Evolutionary conservation across 2,797 vertebrate species (phyloP).

Genomic region (Acanthopagrus latus): DNA sequence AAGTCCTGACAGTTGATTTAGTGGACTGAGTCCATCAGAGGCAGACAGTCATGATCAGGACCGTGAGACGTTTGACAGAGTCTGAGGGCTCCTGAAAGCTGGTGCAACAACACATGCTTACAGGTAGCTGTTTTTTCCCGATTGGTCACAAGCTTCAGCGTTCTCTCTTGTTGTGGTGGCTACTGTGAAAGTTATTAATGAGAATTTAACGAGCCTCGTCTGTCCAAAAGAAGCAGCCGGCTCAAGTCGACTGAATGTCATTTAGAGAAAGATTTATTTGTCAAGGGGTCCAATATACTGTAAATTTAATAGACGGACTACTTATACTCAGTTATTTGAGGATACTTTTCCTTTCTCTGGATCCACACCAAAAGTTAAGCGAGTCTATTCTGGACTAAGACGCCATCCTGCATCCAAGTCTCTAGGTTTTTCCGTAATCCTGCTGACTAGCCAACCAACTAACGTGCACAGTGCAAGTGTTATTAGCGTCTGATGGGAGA

Average conservation of each 20-base stretch:
- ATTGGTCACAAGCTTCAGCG: neutral
- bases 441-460: no score
- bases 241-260: neutral
- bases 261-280: neutral
- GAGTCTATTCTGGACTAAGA: no score
- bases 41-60: neutral
- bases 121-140: neutral
- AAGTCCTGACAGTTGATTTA: conserved; percentile 40
- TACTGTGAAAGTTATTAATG: conserved; percentile 32
- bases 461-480: no score
- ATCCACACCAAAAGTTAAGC: no score
- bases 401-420: no score
- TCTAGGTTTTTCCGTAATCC: no score
- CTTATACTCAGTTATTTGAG: neutral
- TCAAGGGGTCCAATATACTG: neutral
- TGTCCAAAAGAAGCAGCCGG: neutral
- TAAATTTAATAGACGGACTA: neutral
- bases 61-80: conserved; percentile 12
- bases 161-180: conserved; percentile 18
- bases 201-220: neutral
- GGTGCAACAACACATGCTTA: neutral
- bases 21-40: conserved; percentile 23
- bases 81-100: conserved; percentile 9
- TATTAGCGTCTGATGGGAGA: neutral
- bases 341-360: neutral